Conservation (phyloP, 2,888 invertebrate genomes). For the Drosophila limbata region DNA sequence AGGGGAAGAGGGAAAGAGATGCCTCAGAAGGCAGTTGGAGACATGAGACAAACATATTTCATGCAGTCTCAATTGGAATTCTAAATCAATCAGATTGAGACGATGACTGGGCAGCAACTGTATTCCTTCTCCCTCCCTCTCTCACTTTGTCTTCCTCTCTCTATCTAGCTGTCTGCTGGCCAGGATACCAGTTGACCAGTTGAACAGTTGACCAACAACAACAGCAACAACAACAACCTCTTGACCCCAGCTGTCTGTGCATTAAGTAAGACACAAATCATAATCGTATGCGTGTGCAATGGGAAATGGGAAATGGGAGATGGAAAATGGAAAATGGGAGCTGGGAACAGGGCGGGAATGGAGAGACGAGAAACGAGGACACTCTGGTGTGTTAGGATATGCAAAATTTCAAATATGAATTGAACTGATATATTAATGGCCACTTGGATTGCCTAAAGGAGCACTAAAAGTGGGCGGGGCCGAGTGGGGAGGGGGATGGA, state of each 20-base stretch:
- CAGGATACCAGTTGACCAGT: constrained; percentile 15
- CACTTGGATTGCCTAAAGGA: constrained; percentile 63
- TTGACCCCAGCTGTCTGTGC: constrained; percentile 70
- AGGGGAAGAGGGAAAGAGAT: background rate
- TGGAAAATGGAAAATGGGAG: constrained; percentile 1
- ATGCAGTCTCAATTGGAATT: constrained; percentile 84
- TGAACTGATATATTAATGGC: constrained; percentile 85
- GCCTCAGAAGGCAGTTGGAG: constrained; percentile 37
- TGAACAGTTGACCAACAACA: constrained; percentile 1
- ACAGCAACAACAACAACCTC: constrained; percentile 42
- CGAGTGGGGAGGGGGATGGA: background rate
- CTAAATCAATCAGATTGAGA: constrained; percentile 85
- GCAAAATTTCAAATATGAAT: constrained; percentile 83
- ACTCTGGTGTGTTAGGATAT: constrained; percentile 64
- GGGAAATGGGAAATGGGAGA: constrained; percentile 20
- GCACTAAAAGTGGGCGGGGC: constrained; percentile 2
- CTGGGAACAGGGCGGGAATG: constrained; percentile 15
- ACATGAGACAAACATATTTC: constrained; percentile 82
- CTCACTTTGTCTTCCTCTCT: too few species aligned
- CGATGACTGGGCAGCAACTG: constrained; percentile 56
- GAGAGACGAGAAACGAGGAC: constrained; percentile 8
- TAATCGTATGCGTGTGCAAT: constrained; percentile 71
- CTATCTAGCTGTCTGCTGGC: constrained; percentile 19
- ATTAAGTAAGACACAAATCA: constrained; percentile 84
- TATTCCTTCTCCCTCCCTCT: background rate